A percentile compares a stretch with the other conserved stretches of the same genome.
Conservation (phyloP, 2,888 invertebrate species). For the Ypsolopha sequella region DNA sequence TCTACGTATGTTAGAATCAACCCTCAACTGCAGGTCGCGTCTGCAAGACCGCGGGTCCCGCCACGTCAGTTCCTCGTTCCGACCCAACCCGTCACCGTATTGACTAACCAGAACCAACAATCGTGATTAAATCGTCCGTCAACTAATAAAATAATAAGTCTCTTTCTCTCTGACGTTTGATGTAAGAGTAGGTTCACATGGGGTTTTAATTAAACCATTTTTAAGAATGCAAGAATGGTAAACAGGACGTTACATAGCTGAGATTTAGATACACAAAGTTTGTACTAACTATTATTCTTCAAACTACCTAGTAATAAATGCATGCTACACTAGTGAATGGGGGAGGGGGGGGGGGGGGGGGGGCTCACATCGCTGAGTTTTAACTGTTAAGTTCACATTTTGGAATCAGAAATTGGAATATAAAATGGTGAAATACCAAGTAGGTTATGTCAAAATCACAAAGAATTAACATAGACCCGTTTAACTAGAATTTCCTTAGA, state of each 20-base stretch:
- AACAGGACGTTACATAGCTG: not conserved
- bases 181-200: constrained; percentile 36
- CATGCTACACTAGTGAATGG: too few relatives aligned
- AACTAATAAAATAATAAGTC: constrained; percentile 69
- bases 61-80: constrained; percentile 16
- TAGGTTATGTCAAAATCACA: too few relatives aligned
- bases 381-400: too few relatives aligned
- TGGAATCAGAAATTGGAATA: too few relatives aligned
- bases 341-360: too few relatives aligned
- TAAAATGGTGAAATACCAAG: too few relatives aligned
- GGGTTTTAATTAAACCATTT: not conserved
- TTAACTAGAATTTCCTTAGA: too few relatives aligned
- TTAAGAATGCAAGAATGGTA: not conserved
- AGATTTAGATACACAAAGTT: not conserved
- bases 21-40: not conserved
- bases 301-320: too few relatives aligned
- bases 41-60: not conserved
- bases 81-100: constrained; percentile 44
- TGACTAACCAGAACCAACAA: constrained; percentile 69
- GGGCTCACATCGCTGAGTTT: too few relatives aligned
- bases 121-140: constrained; percentile 69
- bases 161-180: constrained; percentile 38
- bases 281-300: not conserved
- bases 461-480: too few relatives aligned
- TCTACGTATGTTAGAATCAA: not conserved